These are phyloP conservation scores for Mico argentatus DNA, from an alignment of 2,797 vertebrate genomes.

Conservation along the genomic window DNA sequence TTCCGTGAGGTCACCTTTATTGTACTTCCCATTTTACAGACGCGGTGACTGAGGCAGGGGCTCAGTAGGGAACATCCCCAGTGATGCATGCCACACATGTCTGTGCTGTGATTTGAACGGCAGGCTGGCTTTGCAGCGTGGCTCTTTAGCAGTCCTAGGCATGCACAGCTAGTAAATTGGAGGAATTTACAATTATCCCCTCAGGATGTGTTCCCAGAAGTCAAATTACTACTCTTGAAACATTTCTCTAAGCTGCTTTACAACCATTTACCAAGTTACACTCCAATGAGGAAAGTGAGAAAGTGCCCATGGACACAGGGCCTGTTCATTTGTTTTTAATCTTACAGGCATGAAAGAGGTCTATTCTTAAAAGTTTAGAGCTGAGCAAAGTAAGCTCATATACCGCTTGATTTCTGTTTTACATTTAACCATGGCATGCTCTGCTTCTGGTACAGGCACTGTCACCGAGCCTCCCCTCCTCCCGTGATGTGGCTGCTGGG, in stretches of 20 bases:
- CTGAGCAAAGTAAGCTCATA: not conserved
- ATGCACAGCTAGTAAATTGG: not conserved
- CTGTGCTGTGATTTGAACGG: not conserved
- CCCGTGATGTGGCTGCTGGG: fast-evolving
- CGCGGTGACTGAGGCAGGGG: not conserved
- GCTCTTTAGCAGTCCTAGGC: too few relatives aligned
- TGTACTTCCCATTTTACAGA: not conserved
- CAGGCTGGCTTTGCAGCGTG: not conserved
- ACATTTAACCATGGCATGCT: not conserved
- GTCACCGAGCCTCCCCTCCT: fast-evolving
- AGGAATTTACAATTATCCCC: not conserved
- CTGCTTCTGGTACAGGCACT: fast-evolving
- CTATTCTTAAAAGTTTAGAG: not conserved
- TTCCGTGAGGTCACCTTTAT: fast-evolving
- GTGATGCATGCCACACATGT: fast-evolving
- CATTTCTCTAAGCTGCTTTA: not conserved
- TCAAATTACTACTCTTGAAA: not conserved
- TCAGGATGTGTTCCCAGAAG: not conserved
- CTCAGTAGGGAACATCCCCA: not conserved
- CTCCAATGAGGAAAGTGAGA: not conserved
- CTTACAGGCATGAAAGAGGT: not conserved
- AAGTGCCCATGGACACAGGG: not conserved
- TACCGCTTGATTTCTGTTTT: not conserved
- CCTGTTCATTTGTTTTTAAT: not conserved
- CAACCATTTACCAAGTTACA: not conserved